Evolutionary conservation across 2,797 vertebrate species (phyloP).

Genomic region (Tinamus major): DNA sequence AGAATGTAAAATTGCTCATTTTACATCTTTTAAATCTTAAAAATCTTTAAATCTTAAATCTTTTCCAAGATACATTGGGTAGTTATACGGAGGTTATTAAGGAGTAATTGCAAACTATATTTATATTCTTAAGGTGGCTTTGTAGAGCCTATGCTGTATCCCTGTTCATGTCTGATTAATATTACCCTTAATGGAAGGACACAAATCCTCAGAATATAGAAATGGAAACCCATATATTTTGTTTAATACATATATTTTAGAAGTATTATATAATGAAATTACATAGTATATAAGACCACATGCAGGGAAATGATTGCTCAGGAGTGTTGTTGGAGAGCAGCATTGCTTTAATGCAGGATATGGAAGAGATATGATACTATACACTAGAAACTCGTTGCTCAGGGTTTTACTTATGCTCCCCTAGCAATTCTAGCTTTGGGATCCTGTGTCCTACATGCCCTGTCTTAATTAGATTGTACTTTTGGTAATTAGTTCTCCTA

Average conservation of each 20-base stretch:
- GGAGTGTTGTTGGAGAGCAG: background rate
- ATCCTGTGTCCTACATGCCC: constrained; percentile 33
- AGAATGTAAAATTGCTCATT: background rate
- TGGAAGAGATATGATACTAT: background rate
- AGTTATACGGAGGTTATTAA: background rate
- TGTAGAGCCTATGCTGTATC: background rate
- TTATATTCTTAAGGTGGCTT: constrained; percentile 31
- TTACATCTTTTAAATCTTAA: too few species aligned
- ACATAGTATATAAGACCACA: background rate
- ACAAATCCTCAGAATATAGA: constrained; percentile 22
- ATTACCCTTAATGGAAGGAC: constrained; percentile 7
- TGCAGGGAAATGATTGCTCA: constrained; percentile 13
- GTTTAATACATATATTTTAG: background rate
- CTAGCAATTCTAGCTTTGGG: constrained; percentile 19
- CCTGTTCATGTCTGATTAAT: background rate
- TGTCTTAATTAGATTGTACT: constrained; percentile 62
- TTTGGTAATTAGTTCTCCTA: constrained; percentile 68
- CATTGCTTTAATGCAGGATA: background rate
- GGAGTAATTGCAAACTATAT: background rate
- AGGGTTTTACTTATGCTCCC: constrained; percentile 10
- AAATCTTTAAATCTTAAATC: too few species aligned
- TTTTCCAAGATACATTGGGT: background rate
- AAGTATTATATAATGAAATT: constrained; percentile 27
- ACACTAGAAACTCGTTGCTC: background rate
- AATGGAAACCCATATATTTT: constrained; percentile 58